A percentile compares a stretch with the other conserved stretches of the same genome.
Evolutionary conservation across 2,113 vertebrate species (phyloP).

Genomic region (Macaca mulatta): DNA sequence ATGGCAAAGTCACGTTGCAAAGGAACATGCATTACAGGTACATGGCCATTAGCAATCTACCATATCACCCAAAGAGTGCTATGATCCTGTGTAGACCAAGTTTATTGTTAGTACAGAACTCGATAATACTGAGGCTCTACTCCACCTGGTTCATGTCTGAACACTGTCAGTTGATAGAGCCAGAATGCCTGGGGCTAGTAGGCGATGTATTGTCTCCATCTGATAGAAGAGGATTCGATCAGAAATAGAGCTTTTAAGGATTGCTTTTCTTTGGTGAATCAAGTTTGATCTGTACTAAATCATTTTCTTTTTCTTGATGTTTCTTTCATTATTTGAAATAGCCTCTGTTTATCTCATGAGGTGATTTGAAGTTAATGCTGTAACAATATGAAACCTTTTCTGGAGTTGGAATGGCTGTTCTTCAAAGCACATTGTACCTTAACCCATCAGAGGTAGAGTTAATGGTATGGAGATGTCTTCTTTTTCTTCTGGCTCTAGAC

Average conservation of each 20-base stretch:
- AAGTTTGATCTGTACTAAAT: not conserved
- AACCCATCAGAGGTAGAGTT: not conserved
- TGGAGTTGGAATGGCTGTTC: not conserved
- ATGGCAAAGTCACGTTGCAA: not conserved
- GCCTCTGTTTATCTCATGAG: not conserved
- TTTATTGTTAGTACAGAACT: not conserved
- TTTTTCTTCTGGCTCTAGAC: not conserved
- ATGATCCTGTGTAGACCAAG: not conserved
- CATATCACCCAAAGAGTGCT: not conserved
- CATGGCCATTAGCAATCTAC: not conserved
- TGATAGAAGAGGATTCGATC: not conserved
- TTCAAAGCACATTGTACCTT: not conserved
- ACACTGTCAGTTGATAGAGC: not conserved
- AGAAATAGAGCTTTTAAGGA: slow-evolving; percentile 6
- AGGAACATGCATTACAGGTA: not conserved
- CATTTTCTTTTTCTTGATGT: not conserved
- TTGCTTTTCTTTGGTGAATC: not conserved
- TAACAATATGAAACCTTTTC: not conserved
- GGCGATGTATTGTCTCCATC: not conserved
- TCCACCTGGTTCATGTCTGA: not conserved
- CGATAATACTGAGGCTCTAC: not conserved
- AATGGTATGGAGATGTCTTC: not conserved
- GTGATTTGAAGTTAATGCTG: slow-evolving; percentile 1
- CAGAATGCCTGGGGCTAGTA: not conserved
- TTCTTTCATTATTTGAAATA: slow-evolving; percentile 35